Percentiles rank a stretch among this genome's conserved stretches.
phyloP scores from a whole-genome alignment of 2,113 vertebrate species.

The Vulpes vulpes region DNA sequence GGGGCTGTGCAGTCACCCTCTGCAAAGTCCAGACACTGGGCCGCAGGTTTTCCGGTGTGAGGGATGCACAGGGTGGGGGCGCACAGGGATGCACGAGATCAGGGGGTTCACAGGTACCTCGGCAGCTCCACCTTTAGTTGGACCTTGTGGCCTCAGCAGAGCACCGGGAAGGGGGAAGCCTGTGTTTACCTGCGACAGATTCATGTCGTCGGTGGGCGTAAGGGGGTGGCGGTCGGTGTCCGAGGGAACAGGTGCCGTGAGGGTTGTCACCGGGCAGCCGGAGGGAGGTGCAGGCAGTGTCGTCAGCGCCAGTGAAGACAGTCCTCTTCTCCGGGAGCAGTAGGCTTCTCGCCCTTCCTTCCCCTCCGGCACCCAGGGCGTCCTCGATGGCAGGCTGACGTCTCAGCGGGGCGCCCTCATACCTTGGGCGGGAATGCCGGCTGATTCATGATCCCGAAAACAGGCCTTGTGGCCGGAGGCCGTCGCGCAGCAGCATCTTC shows the following conservation, averaged over 20 bases:
- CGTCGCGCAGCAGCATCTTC: rapidly evolving
- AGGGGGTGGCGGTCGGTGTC: too few species aligned
- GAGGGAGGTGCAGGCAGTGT: background rate
- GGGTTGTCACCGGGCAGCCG: background rate
- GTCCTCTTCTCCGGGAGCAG: background rate
- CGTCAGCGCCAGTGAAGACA: background rate
- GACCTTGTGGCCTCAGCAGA: background rate
- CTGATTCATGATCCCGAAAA: background rate
- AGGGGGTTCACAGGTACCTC: background rate
- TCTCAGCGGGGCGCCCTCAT: background rate
- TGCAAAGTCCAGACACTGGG: background rate
- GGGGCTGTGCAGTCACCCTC: background rate
- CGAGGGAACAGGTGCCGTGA: background rate
- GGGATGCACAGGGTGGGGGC: background rate
- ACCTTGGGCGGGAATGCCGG: too few species aligned
- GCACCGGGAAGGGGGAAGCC: background rate
- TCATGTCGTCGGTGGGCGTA: background rate
- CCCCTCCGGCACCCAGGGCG: background rate
- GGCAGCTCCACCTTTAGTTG: background rate
- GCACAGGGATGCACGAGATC: background rate
- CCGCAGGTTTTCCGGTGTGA: rapidly evolving
- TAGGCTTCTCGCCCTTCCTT: too few species aligned
- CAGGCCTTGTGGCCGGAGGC: background rate
- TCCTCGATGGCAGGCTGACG: background rate
- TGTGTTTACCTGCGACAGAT: background rate